These are phyloP conservation scores for Dasyprocta punctata DNA, from an alignment of 2,113 vertebrate species.

Conservation along the genomic window DNA sequence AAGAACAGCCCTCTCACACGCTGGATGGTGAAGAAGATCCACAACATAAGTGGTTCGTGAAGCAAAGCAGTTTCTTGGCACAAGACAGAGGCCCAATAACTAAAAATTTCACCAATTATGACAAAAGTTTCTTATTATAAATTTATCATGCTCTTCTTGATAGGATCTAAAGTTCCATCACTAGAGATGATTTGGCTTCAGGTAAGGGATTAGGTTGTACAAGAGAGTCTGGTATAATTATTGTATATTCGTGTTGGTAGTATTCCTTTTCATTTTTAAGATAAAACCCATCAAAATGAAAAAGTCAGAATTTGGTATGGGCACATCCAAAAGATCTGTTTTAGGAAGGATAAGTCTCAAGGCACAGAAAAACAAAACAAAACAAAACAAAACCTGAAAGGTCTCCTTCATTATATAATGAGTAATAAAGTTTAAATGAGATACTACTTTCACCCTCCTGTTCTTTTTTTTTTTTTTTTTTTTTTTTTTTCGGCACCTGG, in stretches of 20 bases:
- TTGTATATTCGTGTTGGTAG: not conserved
- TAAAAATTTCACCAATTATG: not conserved
- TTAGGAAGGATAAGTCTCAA: not conserved
- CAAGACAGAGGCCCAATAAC: not conserved
- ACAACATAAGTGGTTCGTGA: not conserved
- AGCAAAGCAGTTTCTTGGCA: not conserved
- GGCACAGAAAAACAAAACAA: not conserved
- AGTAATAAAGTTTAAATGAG: not conserved
- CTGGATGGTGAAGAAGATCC: not conserved
- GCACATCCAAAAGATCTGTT: not conserved
- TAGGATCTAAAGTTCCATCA: not conserved
- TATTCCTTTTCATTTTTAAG: not conserved
- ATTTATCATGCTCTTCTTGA: not conserved
- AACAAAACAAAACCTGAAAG: not conserved
- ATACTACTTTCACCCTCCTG: not conserved
- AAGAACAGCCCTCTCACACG: not conserved
- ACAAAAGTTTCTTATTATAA: not conserved
- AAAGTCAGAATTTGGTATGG: not conserved
- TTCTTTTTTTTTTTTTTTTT: too few species aligned
- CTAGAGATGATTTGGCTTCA: not conserved
- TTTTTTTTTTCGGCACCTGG: too few species aligned
- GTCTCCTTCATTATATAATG: not conserved
- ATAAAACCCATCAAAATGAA: not conserved
- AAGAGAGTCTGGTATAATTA: not conserved
- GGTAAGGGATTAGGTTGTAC: not conserved